Evolutionary conservation across 2,113 vertebrate species (phyloP), one percentile per base, ranked within the genome.

Genomic region (Nanorana parkeri): DNA sequence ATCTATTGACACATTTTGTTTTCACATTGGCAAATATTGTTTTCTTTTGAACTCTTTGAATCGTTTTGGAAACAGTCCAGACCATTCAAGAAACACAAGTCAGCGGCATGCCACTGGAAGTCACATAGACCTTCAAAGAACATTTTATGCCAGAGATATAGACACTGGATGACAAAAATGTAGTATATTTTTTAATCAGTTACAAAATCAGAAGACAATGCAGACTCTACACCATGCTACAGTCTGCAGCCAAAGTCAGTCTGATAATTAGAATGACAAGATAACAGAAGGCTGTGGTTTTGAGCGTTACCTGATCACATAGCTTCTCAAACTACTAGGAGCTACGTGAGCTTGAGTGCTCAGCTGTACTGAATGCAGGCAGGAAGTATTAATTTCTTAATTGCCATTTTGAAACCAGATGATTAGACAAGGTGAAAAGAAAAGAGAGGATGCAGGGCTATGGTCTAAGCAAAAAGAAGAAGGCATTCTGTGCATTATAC

Each of bases 351-450:
- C 47, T n/a, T 75, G 17, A 58, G 71, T 19, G 63, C 71, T 73
- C 60, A 24, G 51, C 17, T 64, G 21, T 68, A 63, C 47, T 75
- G 71, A 52, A 58, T 56, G 24, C 61, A 56, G 63, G 63, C 80
- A 82, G 80, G 80, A 82, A 82, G 80, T 82, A 82, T 82, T 82
- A 74, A 65, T 75, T 82, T 82, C 80, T 82, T 82, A 82, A 82
- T 74, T 82, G 71, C 80, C 69, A 82, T 82, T 82, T 82, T 82
- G 80, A 82, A 82, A 82, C 80, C 63, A 82, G 71, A 82, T 75
- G 80, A 82, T 82, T 66, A 75, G 61, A 75, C 80, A 82, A 82
- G 80, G 80, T 82, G 71, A 82, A 82, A 82, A 67, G 69, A 67
- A 71, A 82, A 66, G 61, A 75, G 54, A 82, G 71, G 80, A 82